Evolutionary conservation across 2,888 invertebrate genomes (phyloP).

Genomic region (Aricia artaxerxes): DNA sequence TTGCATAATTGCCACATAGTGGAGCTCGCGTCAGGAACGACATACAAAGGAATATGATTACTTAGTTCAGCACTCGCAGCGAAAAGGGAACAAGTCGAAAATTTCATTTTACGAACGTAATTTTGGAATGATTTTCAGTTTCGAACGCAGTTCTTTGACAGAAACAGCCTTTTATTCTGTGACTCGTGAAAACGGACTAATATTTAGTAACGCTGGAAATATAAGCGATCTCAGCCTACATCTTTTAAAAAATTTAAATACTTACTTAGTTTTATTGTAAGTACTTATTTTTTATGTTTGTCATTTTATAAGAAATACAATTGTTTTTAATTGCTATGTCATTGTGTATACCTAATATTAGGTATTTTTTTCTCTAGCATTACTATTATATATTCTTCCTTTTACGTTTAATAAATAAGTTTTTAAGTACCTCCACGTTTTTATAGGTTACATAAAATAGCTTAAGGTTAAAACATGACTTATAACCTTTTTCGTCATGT

Average conservation of each 20-base stretch:
- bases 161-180: background rate
- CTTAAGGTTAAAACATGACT: background rate
- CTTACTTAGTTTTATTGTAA: too few species aligned
- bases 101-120: background rate
- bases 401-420: too few species aligned
- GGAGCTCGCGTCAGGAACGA: background rate
- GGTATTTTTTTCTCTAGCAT: too few species aligned
- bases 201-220: background rate
- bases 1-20: slow-evolving; percentile 13
- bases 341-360: too few species aligned
- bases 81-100: background rate
- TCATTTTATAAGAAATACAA: too few species aligned
- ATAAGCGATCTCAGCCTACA: too few species aligned
- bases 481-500: background rate
- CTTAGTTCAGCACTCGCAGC: slow-evolving; percentile 17
- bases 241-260: too few species aligned
- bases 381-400: too few species aligned
- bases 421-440: too few species aligned
- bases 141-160: background rate
- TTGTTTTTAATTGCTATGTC: too few species aligned
- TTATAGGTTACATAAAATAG: too few species aligned
- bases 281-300: too few species aligned
- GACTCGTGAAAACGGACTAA: background rate
- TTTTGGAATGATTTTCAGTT: background rate
- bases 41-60: slow-evolving; percentile 21